These are phyloP conservation scores for Coranthus polyacanthus DNA, from an alignment of 2,797 vertebrate species.

Conservation along the genomic window DNA sequence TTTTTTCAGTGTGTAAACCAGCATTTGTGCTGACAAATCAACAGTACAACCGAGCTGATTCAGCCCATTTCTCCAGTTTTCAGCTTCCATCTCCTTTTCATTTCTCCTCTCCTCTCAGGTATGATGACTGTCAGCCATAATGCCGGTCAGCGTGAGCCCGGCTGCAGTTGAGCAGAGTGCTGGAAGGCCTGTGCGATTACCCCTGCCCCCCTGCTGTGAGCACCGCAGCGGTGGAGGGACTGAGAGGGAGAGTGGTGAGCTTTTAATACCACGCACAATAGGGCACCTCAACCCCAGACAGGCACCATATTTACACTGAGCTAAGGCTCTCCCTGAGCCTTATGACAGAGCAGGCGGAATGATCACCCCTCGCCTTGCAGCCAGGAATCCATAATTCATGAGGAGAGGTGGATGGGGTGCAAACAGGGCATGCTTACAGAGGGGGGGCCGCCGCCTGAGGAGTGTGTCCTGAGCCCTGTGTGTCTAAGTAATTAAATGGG, in stretches of 20 bases:
- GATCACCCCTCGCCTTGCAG: constrained; percentile 81
- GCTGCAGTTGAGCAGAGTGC: constrained; percentile 70
- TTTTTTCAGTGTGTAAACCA: constrained; percentile 63
- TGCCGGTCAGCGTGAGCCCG: constrained; percentile 71
- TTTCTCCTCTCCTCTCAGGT: constrained; percentile 76
- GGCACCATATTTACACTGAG: constrained; percentile 82
- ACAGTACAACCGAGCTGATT: constrained; percentile 68
- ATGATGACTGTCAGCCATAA: constrained; percentile 78
- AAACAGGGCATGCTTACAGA: constrained; percentile 81
- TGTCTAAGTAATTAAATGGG: constrained; percentile 86
- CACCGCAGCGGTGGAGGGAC: constrained; percentile 64
- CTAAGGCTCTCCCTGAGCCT: constrained; percentile 78
- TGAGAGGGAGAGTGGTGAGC: constrained; percentile 80
- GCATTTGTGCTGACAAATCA: constrained; percentile 77
- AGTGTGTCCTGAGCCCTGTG: constrained; percentile 83
- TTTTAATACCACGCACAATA: constrained; percentile 84
- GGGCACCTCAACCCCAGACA: constrained; percentile 80
- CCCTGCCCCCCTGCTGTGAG: constrained; percentile 68
- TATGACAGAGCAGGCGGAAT: constrained; percentile 82
- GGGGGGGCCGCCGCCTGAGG: constrained; percentile 65
- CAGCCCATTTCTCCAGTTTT: constrained; percentile 70
- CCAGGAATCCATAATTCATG: constrained; percentile 85
- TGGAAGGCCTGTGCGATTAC: constrained; percentile 79
- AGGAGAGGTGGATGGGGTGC: constrained; percentile 81
- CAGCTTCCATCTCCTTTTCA: constrained; percentile 73